Evolutionary conservation across 1,140 invertebrate genomes (phyloP), one percentile per base, ranked within the genome.

Genomic region (Drosophila repletoides): DNA sequence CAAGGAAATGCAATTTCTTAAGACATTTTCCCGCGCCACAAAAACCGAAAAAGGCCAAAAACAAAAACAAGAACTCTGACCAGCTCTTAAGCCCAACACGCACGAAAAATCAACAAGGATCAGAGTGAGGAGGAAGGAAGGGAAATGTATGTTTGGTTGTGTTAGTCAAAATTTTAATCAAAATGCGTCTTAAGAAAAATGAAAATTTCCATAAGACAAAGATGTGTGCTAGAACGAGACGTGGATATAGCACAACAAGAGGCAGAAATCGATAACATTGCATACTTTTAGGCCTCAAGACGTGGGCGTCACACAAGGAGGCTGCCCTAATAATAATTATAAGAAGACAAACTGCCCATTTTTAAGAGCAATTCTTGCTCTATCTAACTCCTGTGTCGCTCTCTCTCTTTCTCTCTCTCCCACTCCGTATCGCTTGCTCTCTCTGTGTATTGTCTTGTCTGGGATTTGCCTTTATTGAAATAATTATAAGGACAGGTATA

Each of bases 161-260:
- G 72, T 56, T 83, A 75, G 80, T 64, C 74, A 72, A 84, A 75
- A 86, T 79, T 84, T 74, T 86, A 84, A 84, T 84, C 79, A 86
- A 84, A 84, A 75, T 84, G 77, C 72, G 70, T 84, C 79, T 84
- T 84, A 80, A 84, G 79, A 84, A 84, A 84, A 84, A 84, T 84
- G 71, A 34, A 84, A 64, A 53, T 74, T 53, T 31, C 33, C 52
- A 29, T 31, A 45, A 40, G 49, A 33, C 38, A n/a, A 28, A 26
- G 29, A 21, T 41, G 40, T 72, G 70, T 19, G 79, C 17, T 33
- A 60, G 71, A 84, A 58, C 66, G 71, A 74, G 74, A 86, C 60
- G 67, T 51, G n/a, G n/a, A 61, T 31, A 61, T 31, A 81, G 67
- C 26, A 72, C 71, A 61, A 61, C 49, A 66, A 38, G 34, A 40